These are phyloP conservation scores for Beris chalybata DNA, from an alignment of 2,888 invertebrate genomes.

Conservation along the genomic window DNA sequence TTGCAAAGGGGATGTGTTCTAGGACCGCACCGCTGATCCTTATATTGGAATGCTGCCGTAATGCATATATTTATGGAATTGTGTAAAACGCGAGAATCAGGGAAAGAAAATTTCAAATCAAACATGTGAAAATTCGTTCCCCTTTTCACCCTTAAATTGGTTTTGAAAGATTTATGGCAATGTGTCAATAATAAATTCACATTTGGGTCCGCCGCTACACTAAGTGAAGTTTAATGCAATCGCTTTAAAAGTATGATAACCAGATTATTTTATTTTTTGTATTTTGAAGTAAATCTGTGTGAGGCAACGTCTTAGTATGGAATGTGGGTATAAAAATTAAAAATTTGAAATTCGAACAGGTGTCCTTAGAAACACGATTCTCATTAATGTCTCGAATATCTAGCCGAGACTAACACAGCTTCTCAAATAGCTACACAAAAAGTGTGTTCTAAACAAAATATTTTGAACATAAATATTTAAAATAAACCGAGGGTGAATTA, in stretches of 20 bases:
- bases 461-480: slow-evolving; percentile 29
- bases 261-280: too few species aligned
- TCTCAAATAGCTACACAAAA: background rate
- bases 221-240: slow-evolving; percentile 28
- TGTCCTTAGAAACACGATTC: background rate
- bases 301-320: background rate
- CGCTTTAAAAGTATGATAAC: background rate
- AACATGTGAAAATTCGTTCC: slow-evolving; percentile 20
- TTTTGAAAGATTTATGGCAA: slow-evolving; percentile 35
- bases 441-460: slow-evolving; percentile 14
- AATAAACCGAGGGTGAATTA: slow-evolving; percentile 31
- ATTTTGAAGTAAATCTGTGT: too few species aligned
- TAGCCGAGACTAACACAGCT: slow-evolving; percentile 1
- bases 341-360: background rate
- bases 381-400: background rate
- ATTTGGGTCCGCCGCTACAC: slow-evolving; percentile 25
- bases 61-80: slow-evolving; percentile 29
- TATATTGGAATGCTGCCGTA: background rate
- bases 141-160: slow-evolving; percentile 10
- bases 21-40: too few species aligned
- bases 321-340: background rate
- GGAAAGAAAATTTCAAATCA: slow-evolving; percentile 21
- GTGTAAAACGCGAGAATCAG: slow-evolving; percentile 32
- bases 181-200: slow-evolving; percentile 38
- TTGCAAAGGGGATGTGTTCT: too few species aligned